Evolutionary conservation across 2,888 invertebrate genomes (phyloP).

Genomic region (Torymus auratus): DNA sequence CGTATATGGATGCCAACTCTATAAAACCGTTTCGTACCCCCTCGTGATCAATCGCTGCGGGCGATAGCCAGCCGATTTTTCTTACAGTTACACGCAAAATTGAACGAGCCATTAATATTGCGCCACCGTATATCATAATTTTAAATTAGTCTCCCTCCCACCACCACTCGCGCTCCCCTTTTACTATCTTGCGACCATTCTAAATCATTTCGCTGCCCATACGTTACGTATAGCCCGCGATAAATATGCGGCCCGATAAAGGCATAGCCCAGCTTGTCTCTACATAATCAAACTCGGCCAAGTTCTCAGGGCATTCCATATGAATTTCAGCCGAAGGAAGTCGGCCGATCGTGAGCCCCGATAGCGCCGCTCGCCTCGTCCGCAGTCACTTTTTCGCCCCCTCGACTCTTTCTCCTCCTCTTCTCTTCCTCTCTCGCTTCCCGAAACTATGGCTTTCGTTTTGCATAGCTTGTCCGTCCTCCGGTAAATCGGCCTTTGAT

Average conservation of each 20-base stretch:
- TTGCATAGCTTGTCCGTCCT: neutral
- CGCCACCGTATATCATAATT: constrained; percentile 19
- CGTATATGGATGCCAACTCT: too few relatives aligned
- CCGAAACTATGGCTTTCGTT: constrained; percentile 27
- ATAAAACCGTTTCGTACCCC: neutral
- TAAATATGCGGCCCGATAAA: constrained; percentile 33
- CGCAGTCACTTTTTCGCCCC: neutral
- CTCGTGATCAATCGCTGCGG: neutral
- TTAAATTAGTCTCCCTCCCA: constrained; percentile 6
- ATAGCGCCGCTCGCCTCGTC: constrained; percentile 3
- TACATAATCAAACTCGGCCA: constrained; percentile 37
- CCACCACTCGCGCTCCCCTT: neutral
- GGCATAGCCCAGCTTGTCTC: constrained; percentile 19
- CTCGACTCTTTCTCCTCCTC: too few relatives aligned
- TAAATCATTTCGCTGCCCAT: constrained; percentile 19
- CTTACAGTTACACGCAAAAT: neutral
- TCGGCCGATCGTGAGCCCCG: constrained; percentile 25
- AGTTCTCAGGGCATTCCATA: constrained; percentile 35
- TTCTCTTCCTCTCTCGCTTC: neutral
- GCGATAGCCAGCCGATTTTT: neutral
- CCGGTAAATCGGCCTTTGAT: too few relatives aligned
- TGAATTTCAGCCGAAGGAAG: constrained; percentile 25
- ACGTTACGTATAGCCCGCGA: neutral
- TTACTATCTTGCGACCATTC: constrained; percentile 1
- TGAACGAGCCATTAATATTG: neutral